Evolutionary conservation across 2,888 invertebrate species (phyloP).

Genomic region (Trileptium ribeirensis): DNA sequence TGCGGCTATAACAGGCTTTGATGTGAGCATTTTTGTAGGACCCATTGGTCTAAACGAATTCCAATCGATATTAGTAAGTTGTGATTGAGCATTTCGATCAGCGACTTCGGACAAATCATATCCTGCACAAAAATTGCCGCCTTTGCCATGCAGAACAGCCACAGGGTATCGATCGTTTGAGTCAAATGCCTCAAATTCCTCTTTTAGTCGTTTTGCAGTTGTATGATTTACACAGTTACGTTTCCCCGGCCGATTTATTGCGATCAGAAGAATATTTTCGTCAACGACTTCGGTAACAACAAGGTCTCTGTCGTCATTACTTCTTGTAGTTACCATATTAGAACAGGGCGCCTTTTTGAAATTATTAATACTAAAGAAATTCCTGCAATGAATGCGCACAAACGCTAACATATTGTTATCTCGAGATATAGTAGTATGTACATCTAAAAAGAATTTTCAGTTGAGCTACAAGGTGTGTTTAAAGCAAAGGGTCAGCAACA

Average conservation of each 20-base stretch:
- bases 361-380: too few relatives aligned
- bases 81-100: neutral
- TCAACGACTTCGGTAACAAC: constrained; percentile 10
- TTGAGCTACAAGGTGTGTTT: too few relatives aligned
- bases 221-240: constrained; percentile 72
- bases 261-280: constrained; percentile 59
- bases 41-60: constrained; percentile 46
- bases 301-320: too few relatives aligned
- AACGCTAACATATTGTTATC: too few relatives aligned
- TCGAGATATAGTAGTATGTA: too few relatives aligned
- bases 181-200: constrained; percentile 70
- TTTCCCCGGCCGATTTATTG: constrained; percentile 74
- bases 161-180: constrained; percentile 64
- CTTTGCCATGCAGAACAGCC: constrained; percentile 70
- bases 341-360: too few relatives aligned
- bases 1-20: constrained; percentile 82
- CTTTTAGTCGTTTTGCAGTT: constrained; percentile 64
- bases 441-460: too few relatives aligned
- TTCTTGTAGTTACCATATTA: too few relatives aligned
- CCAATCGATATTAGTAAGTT: neutral
- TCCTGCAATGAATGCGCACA: too few relatives aligned
- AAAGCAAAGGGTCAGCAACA: too few relatives aligned
- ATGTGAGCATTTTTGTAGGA: constrained; percentile 64
- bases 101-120: constrained; percentile 62
- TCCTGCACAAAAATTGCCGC: constrained; percentile 89